Conservation (phyloP, 2,888 invertebrate genomes). For the Andrena camellia region DNA sequence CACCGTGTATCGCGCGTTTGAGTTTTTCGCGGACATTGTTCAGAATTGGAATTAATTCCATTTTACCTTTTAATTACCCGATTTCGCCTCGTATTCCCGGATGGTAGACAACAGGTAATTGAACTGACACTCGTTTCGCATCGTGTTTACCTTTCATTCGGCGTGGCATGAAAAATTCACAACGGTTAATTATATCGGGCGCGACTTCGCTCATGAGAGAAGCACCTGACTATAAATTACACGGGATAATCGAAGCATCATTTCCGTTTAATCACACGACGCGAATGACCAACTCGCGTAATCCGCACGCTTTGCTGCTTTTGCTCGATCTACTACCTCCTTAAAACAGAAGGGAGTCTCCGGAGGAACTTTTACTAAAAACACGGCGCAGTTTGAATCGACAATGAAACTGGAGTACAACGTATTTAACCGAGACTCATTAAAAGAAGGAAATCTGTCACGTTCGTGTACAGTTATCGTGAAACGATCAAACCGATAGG, state of each 20-base stretch:
- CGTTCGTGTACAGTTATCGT: constrained; percentile 10
- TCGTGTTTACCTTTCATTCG: constrained; percentile 13
- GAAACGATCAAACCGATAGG: constrained; percentile 48
- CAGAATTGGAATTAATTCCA: not conserved
- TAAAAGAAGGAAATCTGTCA: not conserved
- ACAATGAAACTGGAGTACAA: not conserved
- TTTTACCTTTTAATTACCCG: not conserved
- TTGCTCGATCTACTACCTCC: not conserved
- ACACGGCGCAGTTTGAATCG: not conserved
- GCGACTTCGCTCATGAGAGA: not conserved
- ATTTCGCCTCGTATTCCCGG: constrained; percentile 25
- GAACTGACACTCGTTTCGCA: not conserved
- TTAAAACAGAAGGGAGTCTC: not conserved
- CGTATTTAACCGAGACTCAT: not conserved
- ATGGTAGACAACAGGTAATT: constrained; percentile 36
- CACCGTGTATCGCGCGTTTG: not conserved
- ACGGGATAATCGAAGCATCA: not conserved
- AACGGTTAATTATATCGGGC: not conserved
- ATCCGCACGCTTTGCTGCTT: not conserved
- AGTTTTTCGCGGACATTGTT: not conserved
- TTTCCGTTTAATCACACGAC: not conserved
- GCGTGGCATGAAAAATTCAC: constrained; percentile 31
- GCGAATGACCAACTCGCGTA: not conserved
- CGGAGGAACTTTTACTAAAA: not conserved
- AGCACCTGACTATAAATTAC: not conserved